Base-by-base conservation (phyloP, 1,140 invertebrate species). In the Hirudo medicinalis region DNA sequence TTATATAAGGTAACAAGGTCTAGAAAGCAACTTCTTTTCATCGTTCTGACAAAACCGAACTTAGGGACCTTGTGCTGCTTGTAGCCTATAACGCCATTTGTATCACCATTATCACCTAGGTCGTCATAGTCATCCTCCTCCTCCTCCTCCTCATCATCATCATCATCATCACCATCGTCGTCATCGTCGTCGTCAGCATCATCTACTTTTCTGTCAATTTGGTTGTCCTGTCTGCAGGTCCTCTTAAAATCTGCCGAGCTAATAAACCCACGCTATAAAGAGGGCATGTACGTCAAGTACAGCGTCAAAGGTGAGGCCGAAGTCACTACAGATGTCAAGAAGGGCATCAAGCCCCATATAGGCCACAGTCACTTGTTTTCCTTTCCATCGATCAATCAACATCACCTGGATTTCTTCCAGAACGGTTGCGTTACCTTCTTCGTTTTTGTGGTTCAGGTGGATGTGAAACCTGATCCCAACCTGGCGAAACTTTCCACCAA, bases 341-440 rank as follows among this genome's bases (percentile, higher is more conserved):
- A 78, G 55, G 72, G 82, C 2, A 49, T 11, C 11, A 78, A 74
- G 71, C 79, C 77, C 40, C 78, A 76, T 29, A 71, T 80, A 36
- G 76, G 74, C 20, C 79, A 81, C 63, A 57, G 75, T 1, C 78
- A 78, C 72, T 72, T 80, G 5, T 72, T 81, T 20, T 70, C 76
- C 11, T 78, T 80, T 54, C 63, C 72, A 17, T 76, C 77, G 43
- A 71, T 82, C 11, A 77, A 74, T 20, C 73, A 78, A 66, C 76
- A 80, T 54, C 80, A 81, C 75, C 73, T 82, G 53, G 77, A 78
- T 36, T 82, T 79, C 72, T 82, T 83, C 74, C 78, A 82, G 49
- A 73, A 60, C 49, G 78, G 79, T 54, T 79, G 76, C 72, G 79
- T 83, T 25, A 81, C 80, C 17, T 81, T 83, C 74, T 71, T 76